Evolutionary conservation across 2,888 invertebrate species (phyloP).

Genomic region (Hirtodrosophila duncani): DNA sequence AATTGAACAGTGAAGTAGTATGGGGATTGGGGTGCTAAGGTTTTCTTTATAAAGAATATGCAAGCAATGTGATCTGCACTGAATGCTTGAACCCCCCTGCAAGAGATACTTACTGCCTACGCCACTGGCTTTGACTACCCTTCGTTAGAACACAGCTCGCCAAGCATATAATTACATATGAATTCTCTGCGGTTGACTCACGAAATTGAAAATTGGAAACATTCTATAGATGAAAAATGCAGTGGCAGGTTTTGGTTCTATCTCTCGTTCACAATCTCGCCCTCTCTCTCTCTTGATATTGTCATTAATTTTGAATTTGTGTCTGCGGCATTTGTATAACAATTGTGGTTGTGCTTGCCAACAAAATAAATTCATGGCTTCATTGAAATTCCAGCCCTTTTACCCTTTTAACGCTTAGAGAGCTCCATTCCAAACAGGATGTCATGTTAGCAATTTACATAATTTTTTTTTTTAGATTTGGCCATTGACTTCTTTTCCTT

Average conservation of each 20-base stretch:
- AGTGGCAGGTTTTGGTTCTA: constrained; percentile 36
- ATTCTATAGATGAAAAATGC: constrained; percentile 15
- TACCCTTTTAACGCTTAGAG: neutral
- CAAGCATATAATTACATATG: constrained; percentile 52
- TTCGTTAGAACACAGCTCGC: constrained; percentile 2
- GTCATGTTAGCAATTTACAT: constrained; percentile 44
- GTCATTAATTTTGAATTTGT: constrained; percentile 62
- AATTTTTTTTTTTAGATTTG: constrained; percentile 32
- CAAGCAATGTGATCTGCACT: too few relatives aligned
- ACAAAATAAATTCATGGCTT: constrained; percentile 10
- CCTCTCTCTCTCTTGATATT: constrained; percentile 9
- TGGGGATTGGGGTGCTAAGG: too few relatives aligned
- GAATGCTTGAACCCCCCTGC: too few relatives aligned
- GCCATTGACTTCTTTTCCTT: constrained; percentile 23
- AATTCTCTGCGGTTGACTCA: constrained; percentile 54
- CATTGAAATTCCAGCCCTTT: constrained; percentile 33
- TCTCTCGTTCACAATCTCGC: neutral
- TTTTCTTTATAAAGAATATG: too few relatives aligned
- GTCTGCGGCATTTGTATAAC: constrained; percentile 56
- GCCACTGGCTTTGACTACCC: too few relatives aligned
- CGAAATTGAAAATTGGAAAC: neutral
- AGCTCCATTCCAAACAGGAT: constrained; percentile 20
- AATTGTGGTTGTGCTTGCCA: constrained; percentile 34
- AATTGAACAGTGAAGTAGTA: too few relatives aligned
- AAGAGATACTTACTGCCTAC: too few relatives aligned